Percentiles rank a stretch among this genome's conserved stretches.
Evolutionary conservation across 2,797 vertebrate species (phyloP).

Genomic region (Cheirogaleus major): DNA sequence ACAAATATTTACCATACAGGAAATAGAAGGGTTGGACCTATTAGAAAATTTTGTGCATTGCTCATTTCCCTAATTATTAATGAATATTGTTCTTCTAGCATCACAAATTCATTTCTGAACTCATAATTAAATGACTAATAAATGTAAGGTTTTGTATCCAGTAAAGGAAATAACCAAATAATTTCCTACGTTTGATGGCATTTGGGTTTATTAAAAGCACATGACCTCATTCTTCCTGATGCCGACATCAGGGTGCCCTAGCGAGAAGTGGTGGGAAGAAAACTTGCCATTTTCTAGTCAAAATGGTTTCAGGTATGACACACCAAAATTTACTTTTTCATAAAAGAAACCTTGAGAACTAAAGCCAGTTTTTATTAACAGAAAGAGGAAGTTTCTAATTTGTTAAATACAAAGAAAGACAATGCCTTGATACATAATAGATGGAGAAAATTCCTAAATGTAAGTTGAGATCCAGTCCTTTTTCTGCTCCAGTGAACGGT

Average conservation of each 20-base stretch:
- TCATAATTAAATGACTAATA: conserved; percentile 82
- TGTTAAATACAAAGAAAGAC: neutral
- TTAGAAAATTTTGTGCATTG: conserved; percentile 77
- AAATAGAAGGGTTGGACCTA: conserved; percentile 75
- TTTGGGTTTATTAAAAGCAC: conserved; percentile 65
- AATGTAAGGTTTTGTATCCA: conserved; percentile 72
- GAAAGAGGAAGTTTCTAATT: neutral
- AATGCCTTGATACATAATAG: neutral
- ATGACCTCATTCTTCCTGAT: conserved; percentile 58
- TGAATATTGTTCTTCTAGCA: conserved; percentile 74
- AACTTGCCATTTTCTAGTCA: neutral
- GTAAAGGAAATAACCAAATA: conserved; percentile 80
- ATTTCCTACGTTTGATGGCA: conserved; percentile 69
- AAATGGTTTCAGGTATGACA: conserved; percentile 13
- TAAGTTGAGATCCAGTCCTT: neutral
- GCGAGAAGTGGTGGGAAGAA: neutral
- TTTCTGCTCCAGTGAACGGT: neutral
- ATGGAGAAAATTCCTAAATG: neutral
- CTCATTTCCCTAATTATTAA: conserved; percentile 81
- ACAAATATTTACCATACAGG: conserved; percentile 64
- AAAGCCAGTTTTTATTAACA: neutral
- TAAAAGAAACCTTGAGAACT: conserved; percentile 17
- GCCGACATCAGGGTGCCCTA: neutral
- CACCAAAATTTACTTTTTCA: neutral
- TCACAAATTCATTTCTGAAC: conserved; percentile 80